Evolutionary conservation across 2,113 vertebrate species (phyloP).

Genomic region (Cololabis saira): DNA sequence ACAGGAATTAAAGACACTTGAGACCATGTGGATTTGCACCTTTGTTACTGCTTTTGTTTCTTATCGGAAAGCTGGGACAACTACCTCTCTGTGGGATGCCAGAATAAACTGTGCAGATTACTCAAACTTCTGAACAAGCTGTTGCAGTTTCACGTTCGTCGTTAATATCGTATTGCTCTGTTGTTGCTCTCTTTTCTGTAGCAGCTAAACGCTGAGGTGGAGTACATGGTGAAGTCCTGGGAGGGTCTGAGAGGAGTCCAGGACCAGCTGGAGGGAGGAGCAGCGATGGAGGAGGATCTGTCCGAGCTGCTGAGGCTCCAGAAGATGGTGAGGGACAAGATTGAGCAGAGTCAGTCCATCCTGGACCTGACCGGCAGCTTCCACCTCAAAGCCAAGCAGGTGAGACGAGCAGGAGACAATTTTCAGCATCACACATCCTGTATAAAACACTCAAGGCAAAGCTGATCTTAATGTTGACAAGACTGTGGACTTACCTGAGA

Average conservation of each 20-base stretch:
- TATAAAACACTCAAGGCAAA: too few relatives aligned
- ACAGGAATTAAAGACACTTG: too few relatives aligned
- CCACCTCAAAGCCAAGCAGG: constrained; percentile 74
- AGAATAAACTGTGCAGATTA: too few relatives aligned
- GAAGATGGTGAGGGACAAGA: constrained; percentile 80
- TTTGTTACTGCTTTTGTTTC: too few relatives aligned
- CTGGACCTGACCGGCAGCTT: constrained; percentile 84
- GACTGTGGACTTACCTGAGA: too few relatives aligned
- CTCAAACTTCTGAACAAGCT: not conserved
- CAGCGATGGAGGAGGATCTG: constrained; percentile 78
- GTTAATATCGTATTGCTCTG: too few relatives aligned
- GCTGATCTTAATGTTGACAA: too few relatives aligned
- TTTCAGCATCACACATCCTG: not conserved
- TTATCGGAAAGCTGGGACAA: too few relatives aligned
- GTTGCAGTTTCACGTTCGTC: too few relatives aligned
- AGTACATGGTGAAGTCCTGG: constrained; percentile 80
- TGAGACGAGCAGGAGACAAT: constrained; percentile 53
- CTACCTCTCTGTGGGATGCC: too few relatives aligned
- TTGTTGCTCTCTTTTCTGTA: constrained; percentile 44
- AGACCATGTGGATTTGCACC: too few relatives aligned
- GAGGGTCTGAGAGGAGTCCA: constrained; percentile 68
- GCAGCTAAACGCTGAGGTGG: constrained; percentile 87
- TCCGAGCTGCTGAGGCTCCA: constrained; percentile 83
- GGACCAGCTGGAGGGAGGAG: constrained; percentile 78
- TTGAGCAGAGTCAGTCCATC: constrained; percentile 81